Evolutionary conservation across 2,113 vertebrate species (phyloP).

Genomic region (Pungitius pungitius): DNA sequence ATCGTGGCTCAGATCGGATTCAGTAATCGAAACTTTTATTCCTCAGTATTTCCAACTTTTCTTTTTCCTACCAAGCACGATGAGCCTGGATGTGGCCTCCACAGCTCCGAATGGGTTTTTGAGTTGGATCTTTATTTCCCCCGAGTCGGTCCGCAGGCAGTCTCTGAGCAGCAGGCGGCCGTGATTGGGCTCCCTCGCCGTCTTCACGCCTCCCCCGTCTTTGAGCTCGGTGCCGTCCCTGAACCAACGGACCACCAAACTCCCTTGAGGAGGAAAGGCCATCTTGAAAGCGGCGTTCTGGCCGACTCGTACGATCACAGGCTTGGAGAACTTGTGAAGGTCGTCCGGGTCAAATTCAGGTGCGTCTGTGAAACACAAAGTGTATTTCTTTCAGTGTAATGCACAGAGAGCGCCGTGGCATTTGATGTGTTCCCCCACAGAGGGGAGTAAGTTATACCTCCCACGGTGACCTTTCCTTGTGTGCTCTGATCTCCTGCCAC

Average conservation of each 20-base stretch:
- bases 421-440: background rate
- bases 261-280: slow-evolving; percentile 80
- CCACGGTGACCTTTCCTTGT: slow-evolving; percentile 72
- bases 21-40: background rate
- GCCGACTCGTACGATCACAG: slow-evolving; percentile 84
- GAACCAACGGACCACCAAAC: slow-evolving; percentile 82
- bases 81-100: slow-evolving; percentile 78
- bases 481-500: slow-evolving; percentile 71
- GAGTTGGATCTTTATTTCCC: slow-evolving; percentile 85
- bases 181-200: slow-evolving; percentile 80
- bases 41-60: slow-evolving; percentile 8
- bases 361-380: slow-evolving; percentile 74
- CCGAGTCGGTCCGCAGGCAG: slow-evolving; percentile 80
- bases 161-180: slow-evolving; percentile 83
- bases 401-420: background rate
- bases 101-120: slow-evolving; percentile 81
- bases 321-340: slow-evolving; percentile 81
- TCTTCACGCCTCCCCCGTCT: slow-evolving; percentile 75
- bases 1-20: background rate
- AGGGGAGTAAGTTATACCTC: slow-evolving; percentile 60
- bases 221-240: slow-evolving; percentile 81
- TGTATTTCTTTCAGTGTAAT: slow-evolving; percentile 4
- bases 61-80: slow-evolving; percentile 79
- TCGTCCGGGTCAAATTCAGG: slow-evolving; percentile 83
- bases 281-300: slow-evolving; percentile 83